Percentiles rank a stretch among this genome's conserved stretches.
These are phyloP conservation scores for Lamproptera curius DNA, from an alignment of 2,888 invertebrate genomes.

Conservation along the genomic window DNA sequence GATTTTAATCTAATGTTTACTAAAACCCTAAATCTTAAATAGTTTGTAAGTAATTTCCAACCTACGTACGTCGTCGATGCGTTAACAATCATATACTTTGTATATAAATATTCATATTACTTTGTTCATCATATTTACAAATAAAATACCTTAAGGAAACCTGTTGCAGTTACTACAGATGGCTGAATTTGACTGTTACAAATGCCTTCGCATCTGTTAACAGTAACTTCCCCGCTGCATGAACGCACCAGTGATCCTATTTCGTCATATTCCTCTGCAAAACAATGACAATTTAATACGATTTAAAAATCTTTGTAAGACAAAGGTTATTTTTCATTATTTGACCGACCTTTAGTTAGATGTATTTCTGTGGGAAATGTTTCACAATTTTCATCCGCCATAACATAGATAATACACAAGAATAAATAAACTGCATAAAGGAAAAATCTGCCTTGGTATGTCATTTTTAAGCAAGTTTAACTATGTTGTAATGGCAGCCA, in stretches of 20 bases:
- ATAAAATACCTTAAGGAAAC: constrained; percentile 88
- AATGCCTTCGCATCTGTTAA: constrained; percentile 96
- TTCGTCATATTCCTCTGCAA: constrained; percentile 91
- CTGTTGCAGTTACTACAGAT: constrained; percentile 91
- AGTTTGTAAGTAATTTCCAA: no score
- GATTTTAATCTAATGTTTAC: no score
- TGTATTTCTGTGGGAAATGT: constrained; percentile 92
- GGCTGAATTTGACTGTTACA: constrained; percentile 96
- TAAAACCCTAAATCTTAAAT: no score
- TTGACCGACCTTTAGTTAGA: constrained; percentile 85
- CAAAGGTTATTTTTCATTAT: no score
- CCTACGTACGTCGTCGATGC: no score
- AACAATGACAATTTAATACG: constrained; percentile 2
- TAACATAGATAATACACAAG: constrained; percentile 23
- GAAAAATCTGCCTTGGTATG: neutral
- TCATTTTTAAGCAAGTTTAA: constrained; percentile 7
- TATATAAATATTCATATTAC: no score
- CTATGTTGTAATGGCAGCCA: neutral
- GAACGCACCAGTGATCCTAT: constrained; percentile 89
- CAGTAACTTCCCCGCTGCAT: constrained; percentile 92
- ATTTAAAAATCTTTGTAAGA: no score
- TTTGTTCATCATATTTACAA: no score
- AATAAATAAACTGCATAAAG: constrained; percentile 4
- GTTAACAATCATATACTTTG: no score
- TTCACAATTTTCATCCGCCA: constrained; percentile 87